Evolutionary conservation across 2,888 invertebrate species (phyloP), one percentile per base, ranked within the genome.

Genomic region (Creontiades dilutus): DNA sequence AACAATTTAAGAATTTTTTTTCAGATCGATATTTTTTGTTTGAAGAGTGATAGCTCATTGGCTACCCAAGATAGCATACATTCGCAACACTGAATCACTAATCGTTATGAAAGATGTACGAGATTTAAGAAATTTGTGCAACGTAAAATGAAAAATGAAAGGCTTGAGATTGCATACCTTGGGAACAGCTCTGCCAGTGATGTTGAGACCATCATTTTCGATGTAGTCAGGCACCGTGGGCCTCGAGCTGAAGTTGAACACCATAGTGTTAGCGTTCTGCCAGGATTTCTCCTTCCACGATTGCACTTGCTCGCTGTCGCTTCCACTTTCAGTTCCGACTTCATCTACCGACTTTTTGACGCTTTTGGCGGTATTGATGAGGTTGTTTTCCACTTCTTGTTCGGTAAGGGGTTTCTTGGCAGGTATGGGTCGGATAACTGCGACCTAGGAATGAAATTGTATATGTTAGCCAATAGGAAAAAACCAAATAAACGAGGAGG

Each of bases 161-260:
- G 37, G 7, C 7, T 4, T 37, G 37, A 37, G 37, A 7, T 37
- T 37, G 37, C 37, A 37, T 55, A 87, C 87, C 82, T 89, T 89
- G 12, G 88, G 52, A 13, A 28, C 19, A 7, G 55, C 76, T 16
- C 88, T 78, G n/a, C 78, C 78, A 13, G 88, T 46, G 12, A 96
- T 95, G 92, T 96, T 95, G 93, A 96, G 95, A 92, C 97, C 97
- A 94, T 98, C 97, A 94, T 97, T 97, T 93, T 97, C 97, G 93
- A 98, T 97, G 94, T 98, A 97, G 94, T 98, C 97, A 86, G 98
- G 98, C 92, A 97, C 97, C 93, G 96, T 96, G 94, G 96, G 96
- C 93, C 96, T 95, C 93, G 95, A 95, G 92, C 96, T 96, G 94
- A 98, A 98, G 94, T 98, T 97, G 94, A 98, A 98, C 91, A 97